Percentiles rank a stretch among this genome's conserved stretches.
phyloP scores from a whole-genome alignment of 2,888 invertebrate species.

The Mythimna ferrago region DNA sequence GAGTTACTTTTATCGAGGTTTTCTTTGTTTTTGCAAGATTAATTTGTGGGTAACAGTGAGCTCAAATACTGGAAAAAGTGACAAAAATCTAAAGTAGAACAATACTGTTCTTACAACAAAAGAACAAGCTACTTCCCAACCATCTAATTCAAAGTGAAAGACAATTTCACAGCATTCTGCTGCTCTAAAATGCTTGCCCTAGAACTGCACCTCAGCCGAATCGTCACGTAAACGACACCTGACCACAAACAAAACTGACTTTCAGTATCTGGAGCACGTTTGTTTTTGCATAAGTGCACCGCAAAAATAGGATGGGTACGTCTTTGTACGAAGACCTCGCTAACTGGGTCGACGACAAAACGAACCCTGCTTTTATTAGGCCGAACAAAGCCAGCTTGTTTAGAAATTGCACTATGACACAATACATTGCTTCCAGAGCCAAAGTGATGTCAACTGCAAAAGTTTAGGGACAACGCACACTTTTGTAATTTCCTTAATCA shows the following conservation, averaged over 20 bases:
- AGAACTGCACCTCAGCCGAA: constrained; percentile 51
- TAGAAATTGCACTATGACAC: constrained; percentile 61
- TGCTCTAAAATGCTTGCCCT: constrained; percentile 50
- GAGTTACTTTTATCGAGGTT: neutral
- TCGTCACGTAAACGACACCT: constrained; percentile 58
- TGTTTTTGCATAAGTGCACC: constrained; percentile 73
- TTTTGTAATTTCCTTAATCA: constrained; percentile 13
- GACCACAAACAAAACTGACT: constrained; percentile 59
- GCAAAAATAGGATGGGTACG: constrained; percentile 68
- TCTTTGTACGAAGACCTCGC: constrained; percentile 57
- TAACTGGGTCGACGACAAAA: constrained; percentile 73
- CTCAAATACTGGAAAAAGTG: neutral
- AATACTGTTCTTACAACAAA: constrained; percentile 3
- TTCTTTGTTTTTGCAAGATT: neutral
- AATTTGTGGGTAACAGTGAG: neutral
- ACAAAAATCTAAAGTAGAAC: constrained; percentile 11
- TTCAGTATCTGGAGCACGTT: constrained; percentile 70
- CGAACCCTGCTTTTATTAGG: constrained; percentile 73
- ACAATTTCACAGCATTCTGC: constrained; percentile 44
- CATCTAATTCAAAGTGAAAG: constrained; percentile 47
- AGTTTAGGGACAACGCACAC: constrained; percentile 13
- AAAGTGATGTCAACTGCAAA: constrained; percentile 33
- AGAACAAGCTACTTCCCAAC: constrained; percentile 22
- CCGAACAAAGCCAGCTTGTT: constrained; percentile 69
- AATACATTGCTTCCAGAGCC: constrained; percentile 20